These are phyloP conservation scores for Anagrus nilaparvatae DNA, from an alignment of 1,140 invertebrate genomes.

Conservation along the genomic window DNA sequence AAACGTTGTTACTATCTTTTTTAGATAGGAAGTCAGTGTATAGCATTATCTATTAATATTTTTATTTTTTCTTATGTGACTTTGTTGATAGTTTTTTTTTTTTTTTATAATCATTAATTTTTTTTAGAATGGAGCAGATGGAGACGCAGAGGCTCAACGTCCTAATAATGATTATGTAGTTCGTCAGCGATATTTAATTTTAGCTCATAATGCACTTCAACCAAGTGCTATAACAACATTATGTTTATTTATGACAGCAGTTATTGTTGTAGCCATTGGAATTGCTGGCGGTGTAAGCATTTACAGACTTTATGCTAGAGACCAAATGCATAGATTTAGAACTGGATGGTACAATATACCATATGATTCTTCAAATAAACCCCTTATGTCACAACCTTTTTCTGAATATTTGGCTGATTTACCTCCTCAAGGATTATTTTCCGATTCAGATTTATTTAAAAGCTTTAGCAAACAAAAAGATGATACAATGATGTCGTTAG, in stretches of 20 bases:
- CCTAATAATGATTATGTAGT: constrained; percentile 19
- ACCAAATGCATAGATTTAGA: constrained; percentile 47
- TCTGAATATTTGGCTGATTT: constrained; percentile 30
- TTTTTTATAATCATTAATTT: not conserved
- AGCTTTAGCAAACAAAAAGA: constrained; percentile 23
- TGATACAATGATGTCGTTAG: constrained; percentile 24
- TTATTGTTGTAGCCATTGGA: constrained; percentile 63
- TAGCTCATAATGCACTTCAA: constrained; percentile 29
- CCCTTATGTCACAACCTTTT: no score
- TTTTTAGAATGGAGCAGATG: constrained; percentile 26
- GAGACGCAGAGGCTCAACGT: constrained; percentile 34
- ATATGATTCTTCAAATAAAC: constrained; percentile 39
- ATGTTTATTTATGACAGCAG: constrained; percentile 59
- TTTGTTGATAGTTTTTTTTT: no score
- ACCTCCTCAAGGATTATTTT: constrained; percentile 27
- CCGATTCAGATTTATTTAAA: constrained; percentile 30
- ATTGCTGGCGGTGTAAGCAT: constrained; percentile 66
- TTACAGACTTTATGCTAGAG: constrained; percentile 61
- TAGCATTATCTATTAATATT: constrained; percentile 7
- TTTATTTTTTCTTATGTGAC: constrained; percentile 2
- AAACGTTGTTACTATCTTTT: no score
- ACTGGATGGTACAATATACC: constrained; percentile 60
- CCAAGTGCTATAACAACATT: constrained; percentile 54
- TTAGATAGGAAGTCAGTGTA: no score
- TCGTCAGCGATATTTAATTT: constrained; percentile 26